Evolutionary conservation across 1,140 invertebrate species (phyloP).

Genomic region (Globodera rostochiensis): DNA sequence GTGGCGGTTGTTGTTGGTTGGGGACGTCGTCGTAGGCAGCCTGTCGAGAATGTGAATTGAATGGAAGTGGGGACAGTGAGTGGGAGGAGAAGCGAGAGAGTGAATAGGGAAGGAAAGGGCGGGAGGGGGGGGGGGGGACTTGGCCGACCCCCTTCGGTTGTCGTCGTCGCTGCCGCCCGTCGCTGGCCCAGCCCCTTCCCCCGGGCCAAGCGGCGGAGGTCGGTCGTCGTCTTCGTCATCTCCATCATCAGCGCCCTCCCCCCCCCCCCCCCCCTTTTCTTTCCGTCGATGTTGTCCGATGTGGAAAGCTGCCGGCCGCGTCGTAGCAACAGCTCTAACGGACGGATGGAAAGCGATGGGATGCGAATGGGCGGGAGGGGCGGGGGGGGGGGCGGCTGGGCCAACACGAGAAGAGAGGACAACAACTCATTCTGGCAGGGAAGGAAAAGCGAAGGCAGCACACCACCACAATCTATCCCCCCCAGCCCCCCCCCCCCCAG

Average conservation of each 20-base stretch:
- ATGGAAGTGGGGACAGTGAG: neutral
- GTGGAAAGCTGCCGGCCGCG: neutral
- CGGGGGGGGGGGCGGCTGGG: conserved; percentile 15
- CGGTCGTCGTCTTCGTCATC: conserved; percentile 6
- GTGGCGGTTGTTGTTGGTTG: neutral
- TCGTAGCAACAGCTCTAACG: conserved; percentile 10
- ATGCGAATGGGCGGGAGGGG: neutral
- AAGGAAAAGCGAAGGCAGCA: conserved; percentile 1
- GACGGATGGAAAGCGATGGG: neutral
- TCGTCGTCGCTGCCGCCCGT: neutral
- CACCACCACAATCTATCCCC: neutral
- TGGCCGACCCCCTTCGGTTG: neutral
- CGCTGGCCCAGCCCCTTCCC: neutral
- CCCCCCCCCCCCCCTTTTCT: neutral
- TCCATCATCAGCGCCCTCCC: neutral
- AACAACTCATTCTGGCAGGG: neutral
- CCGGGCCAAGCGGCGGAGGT: neutral
- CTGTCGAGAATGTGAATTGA: conserved; percentile 12
- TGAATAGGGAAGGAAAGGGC: neutral
- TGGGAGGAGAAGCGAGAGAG: conserved; percentile 1
- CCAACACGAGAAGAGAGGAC: conserved; percentile 6
- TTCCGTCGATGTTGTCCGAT: conserved; percentile 7
- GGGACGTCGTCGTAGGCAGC: conserved; percentile 4
- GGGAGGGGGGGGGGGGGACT: neutral
- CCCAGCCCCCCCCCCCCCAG: conserved; percentile 4